Evolutionary conservation across 2,113 vertebrate species (phyloP).

Genomic region (Ptilonorhynchus violaceus): DNA sequence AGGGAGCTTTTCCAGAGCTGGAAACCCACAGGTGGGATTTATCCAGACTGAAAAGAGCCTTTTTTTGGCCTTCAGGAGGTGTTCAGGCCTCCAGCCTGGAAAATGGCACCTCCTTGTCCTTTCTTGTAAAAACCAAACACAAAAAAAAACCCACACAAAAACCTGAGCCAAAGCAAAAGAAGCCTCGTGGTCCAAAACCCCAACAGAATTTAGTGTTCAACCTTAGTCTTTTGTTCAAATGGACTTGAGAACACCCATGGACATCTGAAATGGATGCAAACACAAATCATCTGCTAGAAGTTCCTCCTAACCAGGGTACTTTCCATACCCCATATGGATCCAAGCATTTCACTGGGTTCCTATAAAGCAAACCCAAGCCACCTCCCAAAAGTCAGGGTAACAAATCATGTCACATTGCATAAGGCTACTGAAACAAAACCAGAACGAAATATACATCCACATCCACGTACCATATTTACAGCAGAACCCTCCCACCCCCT

Average conservation of each 20-base stretch:
- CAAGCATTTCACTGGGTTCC: not conserved
- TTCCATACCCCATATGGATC: not conserved
- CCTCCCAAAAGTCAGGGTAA: not conserved
- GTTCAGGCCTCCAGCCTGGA: not conserved
- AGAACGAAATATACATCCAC: not conserved
- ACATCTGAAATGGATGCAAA: not conserved
- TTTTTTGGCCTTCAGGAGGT: not conserved
- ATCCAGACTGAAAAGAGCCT: not conserved
- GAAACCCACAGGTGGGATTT: not conserved
- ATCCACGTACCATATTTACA: not conserved
- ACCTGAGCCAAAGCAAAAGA: not conserved
- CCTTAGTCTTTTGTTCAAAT: not conserved
- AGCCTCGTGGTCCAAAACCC: not conserved
- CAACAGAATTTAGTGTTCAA: not conserved
- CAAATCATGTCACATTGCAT: not conserved
- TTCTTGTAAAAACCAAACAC: not conserved
- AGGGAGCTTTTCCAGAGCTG: not conserved
- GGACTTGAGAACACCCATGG: not conserved
- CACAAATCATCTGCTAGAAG: not conserved
- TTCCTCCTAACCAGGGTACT: not conserved
- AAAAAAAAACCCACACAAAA: not conserved
- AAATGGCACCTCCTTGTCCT: not conserved
- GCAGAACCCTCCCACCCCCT: conserved; percentile 13
- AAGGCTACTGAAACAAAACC: not conserved
- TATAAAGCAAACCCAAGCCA: not conserved